Base-by-base conservation (phyloP, 2,888 invertebrate species). In the Sceliomorpha sp. region DNA sequence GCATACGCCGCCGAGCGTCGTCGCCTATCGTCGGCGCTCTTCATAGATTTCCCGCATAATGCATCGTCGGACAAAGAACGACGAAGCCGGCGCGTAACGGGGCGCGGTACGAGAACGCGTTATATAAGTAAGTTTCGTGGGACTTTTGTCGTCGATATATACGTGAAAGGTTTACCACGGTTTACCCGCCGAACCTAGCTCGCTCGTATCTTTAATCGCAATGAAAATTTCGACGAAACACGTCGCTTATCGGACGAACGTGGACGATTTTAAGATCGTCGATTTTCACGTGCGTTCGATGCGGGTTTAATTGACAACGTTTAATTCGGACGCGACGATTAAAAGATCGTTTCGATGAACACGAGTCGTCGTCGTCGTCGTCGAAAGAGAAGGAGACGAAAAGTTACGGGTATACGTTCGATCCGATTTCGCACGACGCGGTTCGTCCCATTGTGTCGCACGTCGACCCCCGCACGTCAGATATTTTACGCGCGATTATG, bases 401-500 rank as follows among this genome's bases (percentile, higher is more conserved):
- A 55, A 34, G 8, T 8, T 39, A 51, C 42, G 24, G 9, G 36
- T 51, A n/a, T n/a, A n/a, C n/a, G n/a, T 29, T 37, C 5, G 29
- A 20, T 20, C 20, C 2, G 5, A 20, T 2, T 12, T 36, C 17
- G 36, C 44, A 40, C 27, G 47, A 47, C 26, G 26, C 17, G 29
- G 27, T 26, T 27, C 47, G 42, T 50, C 32, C 42, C 8, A 42
- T 42, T 47, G 40, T 24, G 42, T 37, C 36, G 29, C 42, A 50
- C 42, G 50, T 59, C 59, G 50, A 59, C 34, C 59, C 34, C 59
- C 29, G 15, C 10, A 44, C 50, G 50, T 50, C 60, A 37, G 50
- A 60, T 60, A 50, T 60, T 60, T 60, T 60, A 39, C 27, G 53
- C 36, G 36, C 47, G 53, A 53, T 53, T 62, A 62, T 53, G 39